Evolutionary conservation across 1,140 invertebrate genomes (phyloP).

Genomic region (Scaptomyza graminum): DNA sequence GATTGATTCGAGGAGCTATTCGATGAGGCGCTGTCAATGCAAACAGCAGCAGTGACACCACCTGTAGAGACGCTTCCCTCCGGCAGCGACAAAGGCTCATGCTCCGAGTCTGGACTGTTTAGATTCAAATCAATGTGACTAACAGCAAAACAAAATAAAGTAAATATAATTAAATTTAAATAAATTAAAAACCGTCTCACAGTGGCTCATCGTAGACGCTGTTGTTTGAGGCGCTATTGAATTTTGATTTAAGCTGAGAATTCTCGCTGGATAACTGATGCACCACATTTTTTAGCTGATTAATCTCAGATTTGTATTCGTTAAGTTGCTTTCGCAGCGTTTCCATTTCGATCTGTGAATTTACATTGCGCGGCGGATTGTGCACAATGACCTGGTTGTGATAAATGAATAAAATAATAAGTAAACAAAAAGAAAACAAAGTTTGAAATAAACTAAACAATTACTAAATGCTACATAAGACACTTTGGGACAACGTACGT

Average conservation of each 20-base stretch:
- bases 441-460: not conserved
- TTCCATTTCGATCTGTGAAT: constrained; percentile 72
- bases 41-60: constrained; percentile 56
- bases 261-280: constrained; percentile 89
- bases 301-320: constrained; percentile 85
- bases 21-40: constrained; percentile 64
- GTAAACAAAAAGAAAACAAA: constrained; percentile 15
- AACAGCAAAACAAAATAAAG: constrained; percentile 24
- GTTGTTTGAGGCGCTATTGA: constrained; percentile 72
- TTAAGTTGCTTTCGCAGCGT: constrained; percentile 84
- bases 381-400: constrained; percentile 71
- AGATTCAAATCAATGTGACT: constrained; percentile 77
- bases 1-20: constrained; percentile 75
- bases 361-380: constrained; percentile 60
- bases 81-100: constrained; percentile 77
- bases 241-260: constrained; percentile 86
- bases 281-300: constrained; percentile 85
- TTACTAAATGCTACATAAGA: constrained; percentile 11
- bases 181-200: constrained; percentile 54
- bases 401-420: constrained; percentile 46
- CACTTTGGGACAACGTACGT: not conserved
- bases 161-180: constrained; percentile 39
- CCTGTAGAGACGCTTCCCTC: constrained; percentile 59
- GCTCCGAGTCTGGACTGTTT: constrained; percentile 71
- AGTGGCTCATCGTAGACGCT: constrained; percentile 82